phyloP scores from a whole-genome alignment of 2,797 vertebrate species.

The Ctenopoma kingsleyae region DNA sequence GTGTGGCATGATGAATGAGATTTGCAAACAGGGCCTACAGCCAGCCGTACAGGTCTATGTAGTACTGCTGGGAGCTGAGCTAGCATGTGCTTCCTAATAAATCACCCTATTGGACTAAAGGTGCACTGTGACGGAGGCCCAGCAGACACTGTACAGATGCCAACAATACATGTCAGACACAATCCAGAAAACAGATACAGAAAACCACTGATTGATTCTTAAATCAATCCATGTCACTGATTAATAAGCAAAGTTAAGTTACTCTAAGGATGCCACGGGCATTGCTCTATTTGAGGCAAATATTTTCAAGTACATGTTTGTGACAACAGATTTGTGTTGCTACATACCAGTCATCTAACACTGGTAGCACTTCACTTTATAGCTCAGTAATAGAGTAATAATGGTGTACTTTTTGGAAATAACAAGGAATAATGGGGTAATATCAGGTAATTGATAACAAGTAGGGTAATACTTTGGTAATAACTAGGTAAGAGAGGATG shows the following conservation, averaged over 20 bases:
- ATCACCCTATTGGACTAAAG: slow-evolving; percentile 47
- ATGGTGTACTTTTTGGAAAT: too few relatives aligned
- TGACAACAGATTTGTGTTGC: too few relatives aligned
- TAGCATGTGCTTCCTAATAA: slow-evolving; percentile 55
- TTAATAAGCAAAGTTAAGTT: background rate
- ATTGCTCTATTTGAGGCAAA: background rate
- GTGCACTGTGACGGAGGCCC: slow-evolving; percentile 19
- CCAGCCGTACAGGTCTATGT: slow-evolving; percentile 26
- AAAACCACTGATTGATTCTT: background rate
- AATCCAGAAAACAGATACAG: background rate
- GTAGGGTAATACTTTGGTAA: too few relatives aligned
- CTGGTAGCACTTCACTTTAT: too few relatives aligned
- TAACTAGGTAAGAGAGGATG: too few relatives aligned
- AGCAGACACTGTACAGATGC: slow-evolving; percentile 2
- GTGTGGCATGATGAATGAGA: slow-evolving; percentile 51
- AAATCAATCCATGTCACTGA: slow-evolving; percentile 7
- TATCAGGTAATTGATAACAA: too few relatives aligned
- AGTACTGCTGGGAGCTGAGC: slow-evolving; percentile 50
- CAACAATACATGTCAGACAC: slow-evolving; percentile 18
- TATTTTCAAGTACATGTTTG: background rate
- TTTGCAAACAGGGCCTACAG: slow-evolving; percentile 39
- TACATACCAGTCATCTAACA: too few relatives aligned
- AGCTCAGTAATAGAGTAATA: too few relatives aligned
- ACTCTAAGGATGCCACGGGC: background rate
- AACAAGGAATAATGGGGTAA: too few relatives aligned